Percentiles rank a stretch among this genome's conserved stretches.
Evolutionary conservation across 2,888 invertebrate species (phyloP).

Genomic region (Slavum lentiscoides): DNA sequence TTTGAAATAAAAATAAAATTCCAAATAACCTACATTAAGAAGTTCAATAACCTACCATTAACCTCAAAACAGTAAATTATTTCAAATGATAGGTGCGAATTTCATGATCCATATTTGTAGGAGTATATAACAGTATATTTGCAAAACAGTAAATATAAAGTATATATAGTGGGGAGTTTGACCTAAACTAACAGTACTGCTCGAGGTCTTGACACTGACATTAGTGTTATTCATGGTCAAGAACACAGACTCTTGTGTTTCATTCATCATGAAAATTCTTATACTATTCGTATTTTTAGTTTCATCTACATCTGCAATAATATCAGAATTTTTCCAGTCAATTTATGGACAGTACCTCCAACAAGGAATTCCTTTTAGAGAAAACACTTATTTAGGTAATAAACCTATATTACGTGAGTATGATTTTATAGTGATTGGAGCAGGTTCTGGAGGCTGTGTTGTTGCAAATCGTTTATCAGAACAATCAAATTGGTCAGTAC

Average conservation of each 20-base stretch:
- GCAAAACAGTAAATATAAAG: conserved; percentile 1
- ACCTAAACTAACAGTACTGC: conserved; percentile 45
- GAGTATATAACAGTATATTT: conserved; percentile 39
- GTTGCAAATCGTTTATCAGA: conserved; percentile 73
- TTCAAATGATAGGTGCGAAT: no score
- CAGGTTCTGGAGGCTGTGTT: conserved; percentile 73
- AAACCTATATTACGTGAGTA: conserved; percentile 56
- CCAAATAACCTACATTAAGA: conserved; percentile 32
- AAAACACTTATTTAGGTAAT: conserved; percentile 56
- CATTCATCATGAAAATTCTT: conserved; percentile 28
- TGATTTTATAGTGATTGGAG: conserved; percentile 63
- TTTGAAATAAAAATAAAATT: background rate
- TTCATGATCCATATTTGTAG: background rate
- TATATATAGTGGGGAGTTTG: conserved; percentile 39
- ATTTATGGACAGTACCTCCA: conserved; percentile 55
- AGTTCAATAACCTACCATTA: conserved; percentile 23
- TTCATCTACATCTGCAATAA: conserved; percentile 27
- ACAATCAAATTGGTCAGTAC: conserved; percentile 65
- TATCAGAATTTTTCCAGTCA: conserved; percentile 34
- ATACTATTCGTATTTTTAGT: conserved; percentile 27
- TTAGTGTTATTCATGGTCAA: conserved; percentile 24
- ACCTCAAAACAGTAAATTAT: no score
- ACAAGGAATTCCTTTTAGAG: conserved; percentile 56
- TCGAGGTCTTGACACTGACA: conserved; percentile 20
- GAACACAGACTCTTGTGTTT: background rate